Evolutionary conservation across 2,113 vertebrate species (phyloP).

Genomic region (Blennius ocellaris): DNA sequence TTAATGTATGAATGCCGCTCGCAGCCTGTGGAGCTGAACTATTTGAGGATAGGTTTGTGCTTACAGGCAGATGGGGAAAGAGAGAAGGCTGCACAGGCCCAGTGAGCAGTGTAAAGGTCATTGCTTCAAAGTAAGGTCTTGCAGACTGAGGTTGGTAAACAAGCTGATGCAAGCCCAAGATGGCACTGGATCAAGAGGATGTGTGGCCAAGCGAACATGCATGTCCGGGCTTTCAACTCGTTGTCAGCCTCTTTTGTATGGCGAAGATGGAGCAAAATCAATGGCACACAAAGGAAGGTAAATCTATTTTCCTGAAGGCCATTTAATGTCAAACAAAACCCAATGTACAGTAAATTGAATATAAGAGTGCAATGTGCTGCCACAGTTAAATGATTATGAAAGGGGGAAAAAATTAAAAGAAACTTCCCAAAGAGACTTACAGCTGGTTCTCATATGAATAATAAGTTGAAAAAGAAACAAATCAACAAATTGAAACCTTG

Average conservation of each 20-base stretch:
- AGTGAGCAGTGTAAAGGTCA: conserved; percentile 53
- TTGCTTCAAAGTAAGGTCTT: conserved; percentile 42
- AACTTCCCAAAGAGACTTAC: conserved; percentile 29
- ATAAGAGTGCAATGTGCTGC: conserved; percentile 50
- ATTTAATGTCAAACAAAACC: conserved; percentile 68
- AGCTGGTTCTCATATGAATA: conserved; percentile 18
- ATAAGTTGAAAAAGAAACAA: conserved; percentile 38
- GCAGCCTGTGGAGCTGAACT: conserved; percentile 13
- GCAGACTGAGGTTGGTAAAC: conserved; percentile 57
- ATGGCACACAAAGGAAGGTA: conserved; percentile 29
- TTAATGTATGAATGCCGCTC: conserved; percentile 18
- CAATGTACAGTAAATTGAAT: conserved; percentile 56
- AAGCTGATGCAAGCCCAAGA: conserved; percentile 47
- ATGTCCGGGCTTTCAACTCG: conserved; percentile 39
- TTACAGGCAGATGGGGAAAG: conserved; percentile 16
- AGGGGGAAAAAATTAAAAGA: background rate
- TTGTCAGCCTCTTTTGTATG: conserved; percentile 49
- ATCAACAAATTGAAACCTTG: conserved; percentile 41
- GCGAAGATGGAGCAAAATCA: conserved; percentile 56
- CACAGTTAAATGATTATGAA: conserved; percentile 35
- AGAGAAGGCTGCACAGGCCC: conserved; percentile 24
- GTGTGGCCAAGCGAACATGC: conserved; percentile 26
- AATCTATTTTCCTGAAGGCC: conserved; percentile 48
- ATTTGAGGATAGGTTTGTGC: conserved; percentile 18
- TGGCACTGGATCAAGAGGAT: conserved; percentile 43